Conservation (phyloP, 2,888 invertebrate genomes). For the Polyploca ridens region DNA sequence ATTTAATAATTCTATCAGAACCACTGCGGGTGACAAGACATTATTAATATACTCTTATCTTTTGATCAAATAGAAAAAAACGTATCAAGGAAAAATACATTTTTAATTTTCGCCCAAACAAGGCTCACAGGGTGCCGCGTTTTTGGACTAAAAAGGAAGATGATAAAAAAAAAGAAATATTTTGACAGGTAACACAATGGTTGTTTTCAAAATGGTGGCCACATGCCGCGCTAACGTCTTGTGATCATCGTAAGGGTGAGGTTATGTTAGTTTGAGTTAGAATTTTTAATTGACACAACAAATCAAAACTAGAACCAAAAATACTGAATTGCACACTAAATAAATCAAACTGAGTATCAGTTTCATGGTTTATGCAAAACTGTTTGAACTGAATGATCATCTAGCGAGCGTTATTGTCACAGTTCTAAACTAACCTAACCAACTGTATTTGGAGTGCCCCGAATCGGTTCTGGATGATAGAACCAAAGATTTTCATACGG, state of each 20-base stretch:
- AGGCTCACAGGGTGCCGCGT: constrained; percentile 3
- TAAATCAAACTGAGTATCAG: no score
- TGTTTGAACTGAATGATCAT: no score
- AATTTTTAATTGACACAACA: not conserved
- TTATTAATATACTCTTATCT: constrained; percentile 1
- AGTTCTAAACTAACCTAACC: no score
- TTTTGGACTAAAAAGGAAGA: constrained; percentile 5
- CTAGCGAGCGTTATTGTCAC: no score
- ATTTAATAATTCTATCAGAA: constrained; percentile 3
- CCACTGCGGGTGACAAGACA: constrained; percentile 2
- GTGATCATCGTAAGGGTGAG: constrained; percentile 9
- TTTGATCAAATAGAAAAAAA: constrained; percentile 1
- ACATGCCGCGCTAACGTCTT: constrained; percentile 50
- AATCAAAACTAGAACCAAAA: no score
- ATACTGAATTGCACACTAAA: no score
- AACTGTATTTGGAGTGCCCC: no score
- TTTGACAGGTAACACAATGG: constrained; percentile 77
- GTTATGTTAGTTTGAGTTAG: constrained; percentile 1
- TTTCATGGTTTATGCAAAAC: no score
- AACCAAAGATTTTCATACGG: no score
- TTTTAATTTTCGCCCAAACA: constrained; percentile 14
- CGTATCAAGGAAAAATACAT: not conserved
- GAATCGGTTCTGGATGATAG: no score
- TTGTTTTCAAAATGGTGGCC: constrained; percentile 58
- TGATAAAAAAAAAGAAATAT: constrained; percentile 60